Evolutionary conservation across 1,140 invertebrate species (phyloP).

Genomic region (Listronotus bonariensis): DNA sequence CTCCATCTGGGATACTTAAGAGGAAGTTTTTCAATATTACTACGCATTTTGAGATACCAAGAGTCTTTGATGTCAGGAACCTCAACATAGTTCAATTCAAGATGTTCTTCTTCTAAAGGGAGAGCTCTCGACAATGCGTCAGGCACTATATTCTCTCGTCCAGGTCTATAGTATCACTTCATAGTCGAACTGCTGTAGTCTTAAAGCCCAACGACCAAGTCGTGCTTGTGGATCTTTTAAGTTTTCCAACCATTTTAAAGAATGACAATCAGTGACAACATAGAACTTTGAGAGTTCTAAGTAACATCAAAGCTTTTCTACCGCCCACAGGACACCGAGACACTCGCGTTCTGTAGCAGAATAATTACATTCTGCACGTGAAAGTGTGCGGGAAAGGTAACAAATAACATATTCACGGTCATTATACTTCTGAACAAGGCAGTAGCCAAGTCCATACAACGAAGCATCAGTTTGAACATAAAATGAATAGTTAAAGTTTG

Average conservation of each 20-base stretch:
- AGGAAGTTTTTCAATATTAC: constrained; percentile 18
- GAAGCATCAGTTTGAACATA: constrained; percentile 43
- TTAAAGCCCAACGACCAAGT: constrained; percentile 56
- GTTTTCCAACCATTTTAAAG: constrained; percentile 54
- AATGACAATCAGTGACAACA: constrained; percentile 58
- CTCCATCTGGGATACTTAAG: constrained; percentile 24
- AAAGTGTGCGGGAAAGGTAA: constrained; percentile 23
- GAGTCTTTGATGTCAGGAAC: background rate
- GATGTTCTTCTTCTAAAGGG: background rate
- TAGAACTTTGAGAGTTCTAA: constrained; percentile 55
- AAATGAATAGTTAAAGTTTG: constrained; percentile 45
- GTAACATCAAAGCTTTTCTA: constrained; percentile 55
- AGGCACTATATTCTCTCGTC: constrained; percentile 29
- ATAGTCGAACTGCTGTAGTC: constrained; percentile 55
- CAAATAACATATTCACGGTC: constrained; percentile 23
- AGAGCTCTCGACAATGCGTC: background rate
- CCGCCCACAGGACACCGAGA: constrained; percentile 56
- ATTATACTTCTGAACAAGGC: constrained; percentile 31
- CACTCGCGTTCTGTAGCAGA: constrained; percentile 57
- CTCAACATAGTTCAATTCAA: background rate
- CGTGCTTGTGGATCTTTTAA: constrained; percentile 55
- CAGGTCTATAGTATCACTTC: constrained; percentile 53
- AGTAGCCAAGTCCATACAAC: constrained; percentile 33
- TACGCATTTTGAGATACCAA: constrained; percentile 14
- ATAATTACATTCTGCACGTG: constrained; percentile 55